phyloP scores from a whole-genome alignment of 2,113 vertebrate genomes.

The Tringa solitaria region DNA sequence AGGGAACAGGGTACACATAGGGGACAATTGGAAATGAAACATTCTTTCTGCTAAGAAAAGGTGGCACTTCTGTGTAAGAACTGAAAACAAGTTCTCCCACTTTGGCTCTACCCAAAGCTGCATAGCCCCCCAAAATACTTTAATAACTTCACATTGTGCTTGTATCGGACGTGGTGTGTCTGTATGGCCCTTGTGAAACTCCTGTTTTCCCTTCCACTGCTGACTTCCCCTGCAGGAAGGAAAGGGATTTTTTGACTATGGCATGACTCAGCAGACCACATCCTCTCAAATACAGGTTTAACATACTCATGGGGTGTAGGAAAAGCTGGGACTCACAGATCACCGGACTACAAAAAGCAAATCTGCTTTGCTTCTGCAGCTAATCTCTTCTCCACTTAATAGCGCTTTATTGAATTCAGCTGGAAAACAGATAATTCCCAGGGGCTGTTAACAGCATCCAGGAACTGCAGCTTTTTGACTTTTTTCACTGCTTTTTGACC shows the following conservation, averaged over 20 bases:
- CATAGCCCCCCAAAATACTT: background rate
- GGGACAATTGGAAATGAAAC: background rate
- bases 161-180: background rate
- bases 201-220: background rate
- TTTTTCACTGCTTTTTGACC: background rate
- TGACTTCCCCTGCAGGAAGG: background rate
- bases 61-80: fast-evolving
- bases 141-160: background rate
- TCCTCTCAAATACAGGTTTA: background rate
- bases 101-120: background rate
- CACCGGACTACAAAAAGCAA: conserved; percentile 17
- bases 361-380: conserved; percentile 5
- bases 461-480: background rate
- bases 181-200: background rate
- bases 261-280: background rate
- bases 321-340: background rate
- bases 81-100: background rate
- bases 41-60: background rate
- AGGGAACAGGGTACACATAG: fast-evolving
- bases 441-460: background rate
- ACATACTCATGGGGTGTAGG: background rate
- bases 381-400: conserved; percentile 30
- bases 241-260: background rate
- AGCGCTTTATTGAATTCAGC: background rate
- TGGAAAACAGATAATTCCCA: background rate